Conservation (phyloP, 37 sponge, comb jelly and placozoan species). For the Geodia barretti region DNA sequence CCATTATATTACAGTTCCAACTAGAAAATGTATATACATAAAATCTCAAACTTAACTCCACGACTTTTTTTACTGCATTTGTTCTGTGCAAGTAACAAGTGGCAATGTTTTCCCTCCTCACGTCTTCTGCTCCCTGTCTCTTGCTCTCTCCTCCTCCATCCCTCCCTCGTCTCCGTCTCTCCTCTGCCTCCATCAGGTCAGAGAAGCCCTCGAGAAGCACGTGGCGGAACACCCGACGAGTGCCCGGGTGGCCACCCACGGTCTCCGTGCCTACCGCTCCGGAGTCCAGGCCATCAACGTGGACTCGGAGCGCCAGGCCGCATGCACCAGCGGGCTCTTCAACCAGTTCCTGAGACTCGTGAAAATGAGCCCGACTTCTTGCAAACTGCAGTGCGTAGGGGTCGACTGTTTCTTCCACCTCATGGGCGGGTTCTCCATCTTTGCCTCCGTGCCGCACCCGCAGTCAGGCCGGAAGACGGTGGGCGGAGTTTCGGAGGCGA, state of each 20-base stretch:
- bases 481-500: neutral
- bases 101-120: no score
- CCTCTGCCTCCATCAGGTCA: neutral
- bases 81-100: no score
- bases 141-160: no score
- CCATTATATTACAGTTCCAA: no score
- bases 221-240: slow-evolving; percentile 8
- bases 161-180: no score
- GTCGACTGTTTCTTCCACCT: slow-evolving; percentile 44
- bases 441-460: slow-evolving; percentile 20
- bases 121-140: no score
- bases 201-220: slow-evolving; percentile 13
- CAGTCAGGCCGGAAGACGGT: neutral
- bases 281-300: neutral
- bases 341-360: slow-evolving; percentile 39
- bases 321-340: slow-evolving; percentile 14
- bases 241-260: slow-evolving; percentile 5
- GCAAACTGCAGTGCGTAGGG: slow-evolving; percentile 35
- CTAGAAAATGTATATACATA: no score
- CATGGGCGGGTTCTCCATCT: slow-evolving; percentile 17
- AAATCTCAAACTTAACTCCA: no score
- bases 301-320: slow-evolving; percentile 18
- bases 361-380: slow-evolving; percentile 5
- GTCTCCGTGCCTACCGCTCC: neutral
- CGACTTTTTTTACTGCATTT: no score